A percentile compares a stretch with the other conserved stretches of the same genome.
Evolutionary conservation across 2,113 vertebrate species (phyloP).

Genomic region (Scophthalmus maximus): DNA sequence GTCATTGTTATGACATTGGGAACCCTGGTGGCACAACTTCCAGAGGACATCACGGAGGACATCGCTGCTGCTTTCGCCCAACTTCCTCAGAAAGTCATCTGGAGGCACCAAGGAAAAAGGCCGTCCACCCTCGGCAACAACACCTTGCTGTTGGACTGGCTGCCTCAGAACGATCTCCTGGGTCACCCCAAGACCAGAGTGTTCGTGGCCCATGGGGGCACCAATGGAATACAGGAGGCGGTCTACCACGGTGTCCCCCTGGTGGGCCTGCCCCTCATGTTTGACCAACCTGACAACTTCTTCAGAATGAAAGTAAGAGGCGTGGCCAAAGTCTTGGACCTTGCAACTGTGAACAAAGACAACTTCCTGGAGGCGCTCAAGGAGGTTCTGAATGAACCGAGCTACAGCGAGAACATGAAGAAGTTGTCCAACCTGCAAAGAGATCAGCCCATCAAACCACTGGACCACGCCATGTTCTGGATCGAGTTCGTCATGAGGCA

Average conservation of each 20-base stretch:
- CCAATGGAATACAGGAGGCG: constrained; percentile 10
- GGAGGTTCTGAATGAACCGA: not conserved
- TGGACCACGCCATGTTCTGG: not conserved
- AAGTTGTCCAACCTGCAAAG: constrained; percentile 4
- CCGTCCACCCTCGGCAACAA: constrained; percentile 1
- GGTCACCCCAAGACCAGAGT: constrained; percentile 17
- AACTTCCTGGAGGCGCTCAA: constrained; percentile 1
- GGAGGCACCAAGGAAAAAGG: not conserved
- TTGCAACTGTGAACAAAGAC: not conserved
- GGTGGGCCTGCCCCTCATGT: constrained; percentile 9
- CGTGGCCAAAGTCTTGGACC: constrained; percentile 8
- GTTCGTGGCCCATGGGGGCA: constrained; percentile 5
- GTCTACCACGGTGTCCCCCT: constrained; percentile 5
- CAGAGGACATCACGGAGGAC: constrained; percentile 5
- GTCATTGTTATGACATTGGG: constrained; percentile 2
- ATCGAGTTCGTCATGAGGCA: constrained; percentile 17
- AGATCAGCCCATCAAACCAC: not conserved
- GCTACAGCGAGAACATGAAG: constrained; percentile 13
- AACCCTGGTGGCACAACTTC: constrained; percentile 2
- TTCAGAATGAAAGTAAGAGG: constrained; percentile 5
- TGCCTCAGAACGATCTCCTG: constrained; percentile 10
- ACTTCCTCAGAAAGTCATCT: constrained; percentile 15
- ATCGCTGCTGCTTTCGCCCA: constrained; percentile 8
- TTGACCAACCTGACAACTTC: constrained; percentile 3
- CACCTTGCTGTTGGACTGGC: constrained; percentile 8